Evolutionary conservation across 2,113 vertebrate species (phyloP).

Genomic region (Pteropus alecto): DNA sequence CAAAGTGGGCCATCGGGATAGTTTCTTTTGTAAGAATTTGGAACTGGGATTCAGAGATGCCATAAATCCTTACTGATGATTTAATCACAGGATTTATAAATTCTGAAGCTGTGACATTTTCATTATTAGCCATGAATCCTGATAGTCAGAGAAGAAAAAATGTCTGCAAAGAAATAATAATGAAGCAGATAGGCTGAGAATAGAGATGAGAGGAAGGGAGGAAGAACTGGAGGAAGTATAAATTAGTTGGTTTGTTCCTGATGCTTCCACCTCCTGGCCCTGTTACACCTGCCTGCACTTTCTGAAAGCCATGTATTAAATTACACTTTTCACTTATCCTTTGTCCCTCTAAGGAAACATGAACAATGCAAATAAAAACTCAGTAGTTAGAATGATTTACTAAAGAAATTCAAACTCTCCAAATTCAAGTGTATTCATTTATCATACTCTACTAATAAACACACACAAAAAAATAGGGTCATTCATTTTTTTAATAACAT

Average conservation of each 20-base stretch:
- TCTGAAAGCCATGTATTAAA: not conserved
- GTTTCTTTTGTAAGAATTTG: not conserved
- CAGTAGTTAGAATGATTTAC: not conserved
- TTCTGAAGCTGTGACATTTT: not conserved
- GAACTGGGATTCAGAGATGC: not conserved
- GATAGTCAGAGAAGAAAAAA: not conserved
- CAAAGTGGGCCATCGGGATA: not conserved
- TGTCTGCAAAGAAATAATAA: not conserved
- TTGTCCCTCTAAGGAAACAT: not conserved
- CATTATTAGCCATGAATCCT: not conserved
- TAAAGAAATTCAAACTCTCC: not conserved
- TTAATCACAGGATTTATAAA: not conserved
- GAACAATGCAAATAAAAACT: not conserved
- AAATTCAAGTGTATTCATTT: not conserved
- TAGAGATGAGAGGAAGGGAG: not conserved
- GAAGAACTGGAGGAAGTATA: not conserved
- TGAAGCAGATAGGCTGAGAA: not conserved
- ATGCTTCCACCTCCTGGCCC: not conserved
- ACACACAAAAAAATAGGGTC: not conserved
- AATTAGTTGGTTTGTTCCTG: not conserved
- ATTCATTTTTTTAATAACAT: not conserved
- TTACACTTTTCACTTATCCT: not conserved
- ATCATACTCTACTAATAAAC: not conserved
- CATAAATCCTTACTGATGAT: not conserved
- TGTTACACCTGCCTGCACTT: not conserved